Conservation (phyloP, 2,113 vertebrate species). For the Lethenteron camtschaticum region DNA sequence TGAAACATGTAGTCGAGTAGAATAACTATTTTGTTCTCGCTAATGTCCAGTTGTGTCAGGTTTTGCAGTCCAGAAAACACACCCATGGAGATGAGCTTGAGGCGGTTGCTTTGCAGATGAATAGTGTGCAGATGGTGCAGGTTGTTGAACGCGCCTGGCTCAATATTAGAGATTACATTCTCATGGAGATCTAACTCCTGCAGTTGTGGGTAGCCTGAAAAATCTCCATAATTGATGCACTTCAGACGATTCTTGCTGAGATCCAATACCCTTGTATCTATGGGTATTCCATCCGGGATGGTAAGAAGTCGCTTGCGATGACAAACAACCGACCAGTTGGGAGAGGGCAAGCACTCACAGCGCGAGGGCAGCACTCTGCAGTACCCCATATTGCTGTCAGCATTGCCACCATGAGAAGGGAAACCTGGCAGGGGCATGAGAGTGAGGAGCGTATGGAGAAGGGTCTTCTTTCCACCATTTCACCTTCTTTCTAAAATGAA, state of each 20-base stretch:
- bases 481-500: constrained; percentile 2
- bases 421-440: neutral
- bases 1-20: neutral
- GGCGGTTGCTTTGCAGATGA: neutral
- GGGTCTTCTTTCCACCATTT: constrained; percentile 3
- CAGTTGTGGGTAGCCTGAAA: constrained; percentile 1
- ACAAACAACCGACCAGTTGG: neutral
- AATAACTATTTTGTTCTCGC: neutral
- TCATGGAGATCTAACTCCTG: neutral
- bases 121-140: neutral
- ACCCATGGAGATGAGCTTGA: neutral
- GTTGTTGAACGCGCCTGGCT: neutral
- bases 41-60: constrained; percentile 1
- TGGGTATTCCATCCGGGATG: neutral
- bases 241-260: constrained; percentile 5
- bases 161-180: constrained; percentile 5
- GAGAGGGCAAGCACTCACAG: neutral
- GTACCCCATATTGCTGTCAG: no score
- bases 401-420: neutral
- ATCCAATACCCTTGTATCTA: neutral
- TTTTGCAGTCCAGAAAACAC: neutral
- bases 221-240: neutral
- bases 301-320: neutral
- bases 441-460: neutral
- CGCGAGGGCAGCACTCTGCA: neutral